A percentile compares a stretch with the other conserved stretches of the same genome.
Evolutionary conservation across 2,888 invertebrate species (phyloP).

Genomic region (Crematogaster levior): DNA sequence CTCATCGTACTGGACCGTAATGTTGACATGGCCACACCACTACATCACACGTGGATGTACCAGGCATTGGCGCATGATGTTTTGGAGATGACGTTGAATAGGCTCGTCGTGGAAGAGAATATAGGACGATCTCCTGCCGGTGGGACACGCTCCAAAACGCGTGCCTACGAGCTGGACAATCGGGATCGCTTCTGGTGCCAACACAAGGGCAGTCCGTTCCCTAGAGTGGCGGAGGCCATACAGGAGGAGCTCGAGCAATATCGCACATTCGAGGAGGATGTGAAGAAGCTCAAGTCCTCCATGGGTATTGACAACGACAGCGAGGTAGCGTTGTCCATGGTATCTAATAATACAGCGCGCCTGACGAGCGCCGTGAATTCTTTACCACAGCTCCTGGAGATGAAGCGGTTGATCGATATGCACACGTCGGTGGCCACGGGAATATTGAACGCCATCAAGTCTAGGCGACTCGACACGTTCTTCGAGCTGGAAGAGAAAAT

Average conservation of each 20-base stretch:
- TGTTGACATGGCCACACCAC: constrained; percentile 98
- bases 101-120: constrained; percentile 90
- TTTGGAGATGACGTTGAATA: constrained; percentile 95
- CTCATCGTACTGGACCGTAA: constrained; percentile 97
- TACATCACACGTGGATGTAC: constrained; percentile 99
- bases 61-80: constrained; percentile 99
- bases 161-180: constrained; percentile 95
- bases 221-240: constrained; percentile 98
- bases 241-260: constrained; percentile 99
- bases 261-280: constrained; percentile 97
- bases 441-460: constrained; percentile 94
- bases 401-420: constrained; percentile 99
- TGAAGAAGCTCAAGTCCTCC: constrained; percentile 96
- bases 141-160: constrained; percentile 91
- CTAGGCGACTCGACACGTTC: constrained; percentile 96
- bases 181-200: constrained; percentile 96
- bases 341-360: constrained; percentile 96
- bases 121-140: constrained; percentile 86
- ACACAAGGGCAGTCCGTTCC: constrained; percentile 97
- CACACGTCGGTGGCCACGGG: constrained; percentile 99
- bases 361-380: constrained; percentile 98
- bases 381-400: constrained; percentile 98
- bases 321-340: constrained; percentile 94
- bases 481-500: constrained; percentile 99
- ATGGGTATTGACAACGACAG: constrained; percentile 97